Percentiles rank a stretch among this genome's conserved stretches.
These are phyloP conservation scores for Phaonia tiefii DNA, from an alignment of 2,888 invertebrate species.

Conservation along the genomic window DNA sequence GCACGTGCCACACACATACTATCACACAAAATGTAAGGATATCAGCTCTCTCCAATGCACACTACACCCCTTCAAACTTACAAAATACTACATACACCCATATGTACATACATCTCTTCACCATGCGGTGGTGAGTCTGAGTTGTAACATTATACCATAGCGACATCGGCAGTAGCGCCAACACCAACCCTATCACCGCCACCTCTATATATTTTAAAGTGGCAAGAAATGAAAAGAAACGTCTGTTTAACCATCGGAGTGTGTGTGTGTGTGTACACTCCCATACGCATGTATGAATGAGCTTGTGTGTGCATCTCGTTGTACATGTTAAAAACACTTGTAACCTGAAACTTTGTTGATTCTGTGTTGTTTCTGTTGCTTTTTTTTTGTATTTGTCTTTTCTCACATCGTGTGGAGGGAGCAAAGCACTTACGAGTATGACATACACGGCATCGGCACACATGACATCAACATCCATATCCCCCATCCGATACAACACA, in stretches of 20 bases:
- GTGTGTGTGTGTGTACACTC: neutral
- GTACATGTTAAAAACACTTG: conserved; percentile 53
- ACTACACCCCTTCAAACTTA: neutral
- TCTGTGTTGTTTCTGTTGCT: no score
- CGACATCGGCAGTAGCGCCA: neutral
- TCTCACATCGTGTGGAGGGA: conserved; percentile 1
- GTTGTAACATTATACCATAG: neutral
- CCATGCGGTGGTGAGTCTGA: neutral
- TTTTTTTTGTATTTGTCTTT: conserved; percentile 16
- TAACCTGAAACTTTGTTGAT: conserved; percentile 50
- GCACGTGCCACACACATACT: conserved; percentile 57
- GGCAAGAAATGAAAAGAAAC: conserved; percentile 26
- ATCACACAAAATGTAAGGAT: neutral
- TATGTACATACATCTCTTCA: neutral
- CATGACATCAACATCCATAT: conserved; percentile 23
- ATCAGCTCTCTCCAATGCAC: neutral
- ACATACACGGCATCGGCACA: no score
- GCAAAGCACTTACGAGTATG: conserved; percentile 23
- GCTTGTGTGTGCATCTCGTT: neutral
- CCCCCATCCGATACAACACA: neutral
- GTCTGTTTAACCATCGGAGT: neutral
- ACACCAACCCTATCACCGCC: neutral
- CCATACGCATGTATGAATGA: neutral
- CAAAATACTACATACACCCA: no score
- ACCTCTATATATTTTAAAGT: no score